These are phyloP conservation scores for Tetranychus urticae DNA, from an alignment of 1,140 invertebrate species.

Conservation along the genomic window DNA sequence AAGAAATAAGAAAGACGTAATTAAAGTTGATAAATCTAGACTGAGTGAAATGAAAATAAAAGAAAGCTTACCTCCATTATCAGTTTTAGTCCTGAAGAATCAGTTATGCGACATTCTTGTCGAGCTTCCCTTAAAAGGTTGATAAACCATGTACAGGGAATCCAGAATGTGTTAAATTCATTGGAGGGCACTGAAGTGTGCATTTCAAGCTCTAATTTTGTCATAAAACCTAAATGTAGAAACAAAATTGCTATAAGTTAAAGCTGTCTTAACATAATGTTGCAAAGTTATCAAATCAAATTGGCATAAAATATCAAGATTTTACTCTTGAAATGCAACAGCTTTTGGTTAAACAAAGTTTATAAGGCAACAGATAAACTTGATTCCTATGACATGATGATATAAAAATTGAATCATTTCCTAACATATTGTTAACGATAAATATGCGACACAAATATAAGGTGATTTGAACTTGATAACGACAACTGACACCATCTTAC, in stretches of 20 bases:
- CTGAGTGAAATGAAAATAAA: not conserved
- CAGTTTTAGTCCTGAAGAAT: conserved; percentile 34
- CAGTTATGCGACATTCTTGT: conserved; percentile 26
- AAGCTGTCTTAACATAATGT: too few relatives aligned
- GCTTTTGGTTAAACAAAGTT: too few relatives aligned
- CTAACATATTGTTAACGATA: not conserved
- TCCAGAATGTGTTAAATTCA: conserved; percentile 43
- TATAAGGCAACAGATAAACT: not conserved
- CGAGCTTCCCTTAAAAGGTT: conserved; percentile 31
- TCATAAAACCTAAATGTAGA: conserved; percentile 32
- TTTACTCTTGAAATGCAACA: too few relatives aligned
- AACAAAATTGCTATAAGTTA: not conserved
- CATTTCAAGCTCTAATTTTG: conserved; percentile 31
- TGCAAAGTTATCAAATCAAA: too few relatives aligned
- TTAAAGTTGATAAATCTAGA: not conserved
- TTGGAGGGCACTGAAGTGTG: conserved; percentile 32
- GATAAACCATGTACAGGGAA: conserved; percentile 40
- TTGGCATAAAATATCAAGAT: too few relatives aligned
- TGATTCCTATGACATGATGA: not conserved
- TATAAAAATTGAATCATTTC: not conserved
- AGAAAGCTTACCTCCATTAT: conserved; percentile 32
- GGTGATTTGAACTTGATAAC: too few relatives aligned
- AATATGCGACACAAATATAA: not conserved
- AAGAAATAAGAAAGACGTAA: conserved; percentile 8
- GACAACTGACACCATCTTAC: conserved; percentile 18